Evolutionary conservation across 2,888 invertebrate genomes (phyloP), one percentile per base, ranked within the genome.

Genomic region (Epinotia brunnichana): DNA sequence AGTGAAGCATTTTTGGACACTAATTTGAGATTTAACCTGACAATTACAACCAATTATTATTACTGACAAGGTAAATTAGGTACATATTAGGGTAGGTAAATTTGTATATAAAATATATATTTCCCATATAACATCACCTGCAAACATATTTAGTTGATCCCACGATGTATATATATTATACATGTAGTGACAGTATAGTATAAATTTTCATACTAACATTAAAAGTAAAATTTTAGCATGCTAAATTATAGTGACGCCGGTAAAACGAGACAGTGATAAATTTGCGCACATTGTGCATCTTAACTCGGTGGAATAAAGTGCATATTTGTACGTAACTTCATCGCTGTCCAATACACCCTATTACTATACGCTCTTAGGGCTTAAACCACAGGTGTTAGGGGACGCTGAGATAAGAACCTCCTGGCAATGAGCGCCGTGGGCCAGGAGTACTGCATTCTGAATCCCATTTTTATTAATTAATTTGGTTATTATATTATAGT

Each of bases 141-240:
- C 51, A 64, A 64, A 54, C 19, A 64, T 54, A 53, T 64, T 54
- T 54, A 35, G 11, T 63, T 15, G 13, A 35, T 24, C 15, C 2
- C 13, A 64, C 35, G 9, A 1, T 11, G 0, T 17, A 39, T 35
- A 9, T 9, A 35, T n/a, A 35, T 7, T 9, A 35, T 35, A 15
- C 15, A 3, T 41, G 15, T 7, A 39, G 7, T 53, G 15, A 15
- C 41, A n/a, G 1, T 17, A 44, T n/a, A 7, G 24, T n/a, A 62
- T 17, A 48, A 1, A 17, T 41, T 41, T 41, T 13, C 39, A 19
- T 10, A 59, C 17, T n/a, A n/a, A 48, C 48, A 62, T 24, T 19
- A 24, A 21, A 24, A 24, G 19, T 21, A 48, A 48, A 10, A 4
- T 15, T 21, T 35, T 54, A 54, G 51, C 29, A 17, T 64, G 19